Percentiles rank a stretch among this genome's conserved stretches.
Evolutionary conservation across 1,140 invertebrate genomes (phyloP).

Genomic region (Drosophila kohkoa): DNA sequence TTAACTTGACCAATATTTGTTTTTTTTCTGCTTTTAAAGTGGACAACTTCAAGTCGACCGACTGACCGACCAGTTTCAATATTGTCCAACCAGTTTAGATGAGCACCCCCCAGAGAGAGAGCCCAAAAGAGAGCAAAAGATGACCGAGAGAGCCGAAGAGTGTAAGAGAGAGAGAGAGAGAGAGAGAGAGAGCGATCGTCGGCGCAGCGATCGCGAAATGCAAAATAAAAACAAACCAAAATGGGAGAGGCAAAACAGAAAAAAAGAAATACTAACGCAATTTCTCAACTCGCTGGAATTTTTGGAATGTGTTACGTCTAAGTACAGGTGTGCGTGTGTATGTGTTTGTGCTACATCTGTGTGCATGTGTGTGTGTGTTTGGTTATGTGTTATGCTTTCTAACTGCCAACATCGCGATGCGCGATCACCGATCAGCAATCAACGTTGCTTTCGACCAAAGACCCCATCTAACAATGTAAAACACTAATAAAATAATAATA

Average conservation of each 20-base stretch:
- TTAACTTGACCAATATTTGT: slow-evolving; percentile 74
- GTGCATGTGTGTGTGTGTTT: background rate
- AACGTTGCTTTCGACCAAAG: slow-evolving; percentile 38
- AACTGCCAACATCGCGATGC: slow-evolving; percentile 67
- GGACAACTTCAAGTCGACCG: slow-evolving; percentile 46
- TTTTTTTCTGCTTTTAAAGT: slow-evolving; percentile 2
- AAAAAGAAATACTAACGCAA: slow-evolving; percentile 17
- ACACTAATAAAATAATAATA: slow-evolving; percentile 10
- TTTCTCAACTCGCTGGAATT: slow-evolving; percentile 55
- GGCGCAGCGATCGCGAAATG: slow-evolving; percentile 46
- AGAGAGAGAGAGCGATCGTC: background rate
- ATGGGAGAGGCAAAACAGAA: slow-evolving; percentile 13
- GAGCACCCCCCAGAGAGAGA: slow-evolving; percentile 5
- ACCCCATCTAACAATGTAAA: slow-evolving; percentile 25
- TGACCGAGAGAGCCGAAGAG: background rate
- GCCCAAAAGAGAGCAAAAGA: slow-evolving; percentile 5
- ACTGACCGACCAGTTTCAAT: slow-evolving; percentile 61
- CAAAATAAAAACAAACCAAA: slow-evolving; percentile 63
- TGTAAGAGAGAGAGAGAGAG: slow-evolving; percentile 9
- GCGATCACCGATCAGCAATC: slow-evolving; percentile 43
- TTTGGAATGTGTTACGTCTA: slow-evolving; percentile 38
- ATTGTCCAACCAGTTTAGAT: slow-evolving; percentile 63
- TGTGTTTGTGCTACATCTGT: background rate
- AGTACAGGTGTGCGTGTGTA: slow-evolving; percentile 7
- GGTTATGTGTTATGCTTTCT: slow-evolving; percentile 69